Evolutionary conservation across 2,113 vertebrate genomes (phyloP).

Genomic region (Protomyctophum bolini): DNA sequence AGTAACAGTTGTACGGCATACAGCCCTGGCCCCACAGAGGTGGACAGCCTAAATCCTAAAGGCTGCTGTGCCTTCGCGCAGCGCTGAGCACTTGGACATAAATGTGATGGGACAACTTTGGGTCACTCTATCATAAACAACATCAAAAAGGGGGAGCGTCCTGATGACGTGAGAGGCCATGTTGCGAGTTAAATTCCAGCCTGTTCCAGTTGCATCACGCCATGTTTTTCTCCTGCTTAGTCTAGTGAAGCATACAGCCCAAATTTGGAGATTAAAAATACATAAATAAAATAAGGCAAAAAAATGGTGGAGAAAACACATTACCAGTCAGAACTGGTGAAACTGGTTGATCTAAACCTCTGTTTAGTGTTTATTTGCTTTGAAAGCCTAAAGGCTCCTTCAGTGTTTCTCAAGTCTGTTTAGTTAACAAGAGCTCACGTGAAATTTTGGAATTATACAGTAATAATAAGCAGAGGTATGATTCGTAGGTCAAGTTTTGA

Average conservation of each 20-base stretch:
- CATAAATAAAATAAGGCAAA: conserved; percentile 5
- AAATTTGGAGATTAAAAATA: conserved; percentile 30
- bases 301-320: not conserved
- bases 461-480: not conserved
- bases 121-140: conserved; percentile 82
- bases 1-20: conserved; percentile 52
- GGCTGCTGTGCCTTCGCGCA: conserved; percentile 78
- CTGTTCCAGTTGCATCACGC: conserved; percentile 57
- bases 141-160: conserved; percentile 77
- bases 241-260: conserved; percentile 23
- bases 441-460: conserved; percentile 11
- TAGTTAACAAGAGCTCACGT: not conserved
- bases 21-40: conserved; percentile 59
- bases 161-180: conserved; percentile 66
- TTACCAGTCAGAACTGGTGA: not conserved
- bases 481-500: not conserved
- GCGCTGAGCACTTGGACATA: conserved; percentile 83
- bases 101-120: conserved; percentile 79
- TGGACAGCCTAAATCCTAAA: conserved; percentile 69
- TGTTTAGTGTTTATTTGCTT: not conserved
- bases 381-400: no score
- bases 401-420: not conserved
- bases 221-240: conserved; percentile 45
- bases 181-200: conserved; percentile 65
- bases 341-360: not conserved